Conservation (phyloP, 2,888 invertebrate genomes). For the Drosophila falleni region DNA sequence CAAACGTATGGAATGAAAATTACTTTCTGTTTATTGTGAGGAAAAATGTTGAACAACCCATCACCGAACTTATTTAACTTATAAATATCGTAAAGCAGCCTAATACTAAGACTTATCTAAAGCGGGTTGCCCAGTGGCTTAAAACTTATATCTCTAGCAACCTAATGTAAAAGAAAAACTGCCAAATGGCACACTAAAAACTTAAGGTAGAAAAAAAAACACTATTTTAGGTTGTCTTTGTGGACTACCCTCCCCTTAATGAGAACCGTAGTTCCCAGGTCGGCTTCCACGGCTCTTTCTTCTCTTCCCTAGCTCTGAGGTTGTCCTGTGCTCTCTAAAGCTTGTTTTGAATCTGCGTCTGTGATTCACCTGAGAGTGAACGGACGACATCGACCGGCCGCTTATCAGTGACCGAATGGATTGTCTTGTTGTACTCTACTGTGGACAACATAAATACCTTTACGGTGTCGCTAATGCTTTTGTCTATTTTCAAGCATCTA, state of each 20-base stretch:
- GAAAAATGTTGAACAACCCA: too few relatives aligned
- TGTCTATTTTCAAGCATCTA: too few relatives aligned
- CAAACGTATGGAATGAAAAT: too few relatives aligned
- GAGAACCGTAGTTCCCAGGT: too few relatives aligned
- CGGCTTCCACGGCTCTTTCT: too few relatives aligned
- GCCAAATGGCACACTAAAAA: not conserved
- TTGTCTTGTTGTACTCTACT: too few relatives aligned
- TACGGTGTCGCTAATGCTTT: too few relatives aligned
- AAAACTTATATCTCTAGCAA: not conserved
- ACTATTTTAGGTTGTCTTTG: conserved; percentile 4
- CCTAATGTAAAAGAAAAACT: not conserved
- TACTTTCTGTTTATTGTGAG: not conserved
- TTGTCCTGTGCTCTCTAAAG: too few relatives aligned
- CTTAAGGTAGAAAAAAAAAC: not conserved
- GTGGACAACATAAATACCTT: not conserved
- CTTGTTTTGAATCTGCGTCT: too few relatives aligned
- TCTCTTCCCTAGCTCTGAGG: conserved; percentile 1
- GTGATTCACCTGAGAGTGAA: too few relatives aligned
- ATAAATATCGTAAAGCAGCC: not conserved
- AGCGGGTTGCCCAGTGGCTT: not conserved
- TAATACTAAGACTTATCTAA: not conserved
- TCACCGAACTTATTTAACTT: not conserved
- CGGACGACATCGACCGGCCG: not conserved
- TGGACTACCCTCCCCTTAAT: too few relatives aligned
- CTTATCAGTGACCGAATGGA: too few relatives aligned